Conservation (phyloP, 2,888 invertebrate genomes). For the Xestia rhomboidea region DNA sequence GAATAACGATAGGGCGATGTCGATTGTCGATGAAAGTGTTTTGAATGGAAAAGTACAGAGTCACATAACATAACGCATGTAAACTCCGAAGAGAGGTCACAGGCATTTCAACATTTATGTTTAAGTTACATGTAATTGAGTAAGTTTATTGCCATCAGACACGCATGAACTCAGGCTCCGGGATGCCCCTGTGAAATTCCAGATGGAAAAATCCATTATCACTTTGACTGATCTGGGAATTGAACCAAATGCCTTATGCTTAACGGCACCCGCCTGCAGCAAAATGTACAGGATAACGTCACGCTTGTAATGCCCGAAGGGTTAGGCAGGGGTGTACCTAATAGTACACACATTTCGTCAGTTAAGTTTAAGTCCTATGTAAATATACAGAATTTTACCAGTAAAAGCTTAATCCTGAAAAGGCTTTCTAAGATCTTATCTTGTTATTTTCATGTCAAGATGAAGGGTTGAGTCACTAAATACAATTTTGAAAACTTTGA, state of each 20-base stretch:
- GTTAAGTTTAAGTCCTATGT: too few species aligned
- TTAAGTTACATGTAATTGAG: not conserved
- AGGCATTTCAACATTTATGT: not conserved
- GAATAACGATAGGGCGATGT: constrained; percentile 18
- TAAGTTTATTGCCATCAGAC: not conserved
- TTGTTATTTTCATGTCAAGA: constrained; percentile 21
- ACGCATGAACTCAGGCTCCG: not conserved
- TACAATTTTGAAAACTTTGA: not conserved
- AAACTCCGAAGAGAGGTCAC: not conserved
- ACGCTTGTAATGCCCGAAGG: too few species aligned
- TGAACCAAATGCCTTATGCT: not conserved
- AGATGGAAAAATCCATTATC: not conserved
- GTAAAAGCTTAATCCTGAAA: not conserved
- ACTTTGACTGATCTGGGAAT: not conserved
- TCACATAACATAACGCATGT: not conserved
- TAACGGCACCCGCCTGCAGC: not conserved
- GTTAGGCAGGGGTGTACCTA: too few species aligned
- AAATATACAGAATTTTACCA: too few species aligned
- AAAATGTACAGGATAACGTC: not conserved
- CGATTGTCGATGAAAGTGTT: not conserved
- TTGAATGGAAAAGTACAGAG: not conserved
- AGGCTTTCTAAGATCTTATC: not conserved
- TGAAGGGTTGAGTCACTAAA: not conserved
- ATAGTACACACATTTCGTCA: too few species aligned
- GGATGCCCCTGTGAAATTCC: not conserved